Base-by-base conservation (phyloP, 2,888 invertebrate species). In the Stratiomys singularior region DNA sequence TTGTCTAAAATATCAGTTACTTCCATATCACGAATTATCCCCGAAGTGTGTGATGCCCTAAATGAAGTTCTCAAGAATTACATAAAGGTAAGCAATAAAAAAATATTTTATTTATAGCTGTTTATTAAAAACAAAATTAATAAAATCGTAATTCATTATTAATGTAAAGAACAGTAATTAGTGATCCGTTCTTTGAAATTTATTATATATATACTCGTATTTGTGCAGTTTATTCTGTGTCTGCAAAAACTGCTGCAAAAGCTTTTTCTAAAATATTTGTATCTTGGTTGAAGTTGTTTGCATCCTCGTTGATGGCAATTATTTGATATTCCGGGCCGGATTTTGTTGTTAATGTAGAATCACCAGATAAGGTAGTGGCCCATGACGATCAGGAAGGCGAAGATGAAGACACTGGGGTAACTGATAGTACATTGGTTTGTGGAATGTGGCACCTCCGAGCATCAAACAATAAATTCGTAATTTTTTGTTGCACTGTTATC, bases 381-480 rank as follows among this genome's bases (percentile, higher is more conserved):
- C 52, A 52, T 52, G 52, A 52, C 52, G 52, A 52, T 52, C 2
- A 18, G 52, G 7, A 52, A 52, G 7, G 52, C 18, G 52, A 52
- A 52, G 52, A 18, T 52, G 52, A 52, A 52, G 18, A 18, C 52
- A 18, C 18, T 52, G 52, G 52, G 52, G 15, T 52, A 44, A 44
- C 52, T n/a, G 15, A 52, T 52, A n/a, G 52, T 52, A 18, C 52
- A 52, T 13, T 52, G 52, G 15, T 52, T 52, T 52, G 15, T 52
- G 52, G 18, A 52, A 52, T 13, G 52, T 52, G n/a, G 18, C 52
- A 3, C 52, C 52, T 52, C n/a, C 52, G 52, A 52, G 76, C 64
- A 27, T 77, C 77, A 58, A 37, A 69, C 64, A 78, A 78, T 78
- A 78, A 44, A 47, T 78, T 78, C 11, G 4, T 76, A 13, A 76